phyloP scores from a whole-genome alignment of 92 coral and sea anemone species.

The Zoanthus solanderi region DNA sequence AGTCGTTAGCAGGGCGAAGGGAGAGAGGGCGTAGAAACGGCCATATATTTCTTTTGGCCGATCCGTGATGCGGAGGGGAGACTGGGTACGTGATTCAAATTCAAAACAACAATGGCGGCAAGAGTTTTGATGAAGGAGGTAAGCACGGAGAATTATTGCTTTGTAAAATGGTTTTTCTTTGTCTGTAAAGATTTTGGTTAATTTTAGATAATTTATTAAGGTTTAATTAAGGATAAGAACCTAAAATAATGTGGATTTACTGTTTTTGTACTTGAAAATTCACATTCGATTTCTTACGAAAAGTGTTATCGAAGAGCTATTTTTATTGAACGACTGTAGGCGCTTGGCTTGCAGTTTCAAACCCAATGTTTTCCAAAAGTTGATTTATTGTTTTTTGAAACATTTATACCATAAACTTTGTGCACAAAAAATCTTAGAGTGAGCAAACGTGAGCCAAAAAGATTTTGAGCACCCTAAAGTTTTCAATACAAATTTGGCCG shows the following conservation, averaged over 20 bases:
- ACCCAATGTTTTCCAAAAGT: conserved; percentile 12
- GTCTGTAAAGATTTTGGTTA: not conserved
- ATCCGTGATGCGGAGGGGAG: conserved; percentile 27
- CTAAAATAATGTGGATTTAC: not conserved
- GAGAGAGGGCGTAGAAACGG: not conserved
- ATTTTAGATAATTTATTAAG: conserved; percentile 4
- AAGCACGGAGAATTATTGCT: not conserved
- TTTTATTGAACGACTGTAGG: not conserved
- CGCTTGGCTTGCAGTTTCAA: conserved; percentile 26
- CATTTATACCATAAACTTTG: conserved; percentile 17
- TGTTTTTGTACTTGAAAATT: conserved; percentile 29
- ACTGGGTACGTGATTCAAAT: not conserved
- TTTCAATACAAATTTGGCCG: not conserved
- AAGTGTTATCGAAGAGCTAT: not conserved
- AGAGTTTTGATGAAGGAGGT: conserved; percentile 1
- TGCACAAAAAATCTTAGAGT: conserved; percentile 13
- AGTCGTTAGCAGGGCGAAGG: too few species aligned
- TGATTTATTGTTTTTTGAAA: conserved; percentile 14
- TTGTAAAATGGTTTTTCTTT: conserved; percentile 22
- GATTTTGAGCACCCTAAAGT: conserved; percentile 4
- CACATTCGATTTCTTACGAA: not conserved
- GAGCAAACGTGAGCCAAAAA: conserved; percentile 34
- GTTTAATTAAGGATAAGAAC: not conserved
- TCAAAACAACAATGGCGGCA: not conserved
- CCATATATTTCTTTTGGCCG: conserved; percentile 3